phyloP scores from a whole-genome alignment of 1,140 invertebrate genomes.

The Grapholita molesta region DNA sequence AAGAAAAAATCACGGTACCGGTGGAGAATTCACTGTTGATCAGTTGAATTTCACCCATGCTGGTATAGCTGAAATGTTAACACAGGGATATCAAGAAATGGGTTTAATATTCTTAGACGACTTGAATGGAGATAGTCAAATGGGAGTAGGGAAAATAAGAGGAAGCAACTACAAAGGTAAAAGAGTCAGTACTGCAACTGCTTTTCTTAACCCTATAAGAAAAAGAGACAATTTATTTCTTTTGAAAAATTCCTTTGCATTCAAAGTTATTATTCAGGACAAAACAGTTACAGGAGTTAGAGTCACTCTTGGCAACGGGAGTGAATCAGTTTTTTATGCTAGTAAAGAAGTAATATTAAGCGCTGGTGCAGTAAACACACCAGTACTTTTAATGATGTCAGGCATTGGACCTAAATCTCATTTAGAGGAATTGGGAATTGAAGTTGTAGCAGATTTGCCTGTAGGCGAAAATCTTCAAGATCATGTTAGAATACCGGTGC shows the following conservation, averaged over 20 bases:
- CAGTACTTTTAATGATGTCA: constrained; percentile 77
- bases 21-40: constrained; percentile 61
- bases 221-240: constrained; percentile 83
- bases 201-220: constrained; percentile 79
- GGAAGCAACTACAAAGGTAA: constrained; percentile 77
- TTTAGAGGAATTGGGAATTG: constrained; percentile 78
- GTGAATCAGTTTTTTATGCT: constrained; percentile 74
- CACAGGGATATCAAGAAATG: constrained; percentile 62
- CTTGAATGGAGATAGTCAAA: constrained; percentile 70
- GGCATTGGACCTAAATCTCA: constrained; percentile 74
- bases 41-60: constrained; percentile 54
- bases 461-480: constrained; percentile 88
- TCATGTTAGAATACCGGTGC: constrained; percentile 84
- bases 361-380: constrained; percentile 85
- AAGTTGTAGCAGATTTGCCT: constrained; percentile 81
- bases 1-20: constrained; percentile 50
- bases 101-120: constrained; percentile 61
- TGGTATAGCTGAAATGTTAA: constrained; percentile 55
- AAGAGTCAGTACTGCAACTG: constrained; percentile 81
- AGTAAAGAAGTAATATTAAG: constrained; percentile 85
- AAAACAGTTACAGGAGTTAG: constrained; percentile 40
- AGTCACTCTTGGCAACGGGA: constrained; percentile 57
- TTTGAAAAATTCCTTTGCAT: constrained; percentile 66
- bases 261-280: constrained; percentile 42
- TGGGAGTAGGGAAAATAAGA: constrained; percentile 71